Evolutionary conservation across 2,113 vertebrate species (phyloP), one percentile per base, ranked within the genome.

Genomic region (Gallinago media): DNA sequence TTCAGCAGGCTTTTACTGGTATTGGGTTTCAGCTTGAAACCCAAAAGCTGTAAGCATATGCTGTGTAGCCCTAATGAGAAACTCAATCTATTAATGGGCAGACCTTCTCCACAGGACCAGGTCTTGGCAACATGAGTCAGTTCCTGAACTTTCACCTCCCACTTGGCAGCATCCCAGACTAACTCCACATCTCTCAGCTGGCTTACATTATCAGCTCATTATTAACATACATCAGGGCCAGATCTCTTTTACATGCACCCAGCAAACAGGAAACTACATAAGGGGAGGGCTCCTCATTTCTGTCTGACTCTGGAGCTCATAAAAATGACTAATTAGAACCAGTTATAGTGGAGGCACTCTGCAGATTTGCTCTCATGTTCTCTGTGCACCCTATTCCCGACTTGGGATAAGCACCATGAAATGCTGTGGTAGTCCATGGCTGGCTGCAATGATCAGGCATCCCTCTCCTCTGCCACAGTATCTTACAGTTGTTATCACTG

Each of bases 131-230:
- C 92, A 83, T 85, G 93, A 97, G 94, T 94, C 91, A 93, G 88
- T 88, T 91, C 94, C 96, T 97, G 97, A 97, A 97, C 97, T 97
- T 96, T 97, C 94, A 96, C 97, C 97, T 97, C 91, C 78, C 1
- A 7, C 91, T 95, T 97, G 97, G 97, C 97, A 97, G 92, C 63
- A 27, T 10, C 56, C 94, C 96, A 97, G 92, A 91, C 78, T 76
- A 96, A 94, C 85, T 94, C 96, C 87, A 94, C 96, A 95, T 94
- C 95, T 91, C 92, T 91, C 95, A 95, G 94, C 97, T 96, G 97
- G 95, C 91, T 97, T 96, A 91, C 96, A 97, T 97, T 97, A 98
- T 96, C 97, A 96, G 94, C 96, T 97, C 96, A 89, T 96, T 96
- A 97, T 97, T 96, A 97, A 97, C 97, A 96, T 96, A 91, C 82